These are phyloP conservation scores for Diaprepes abbreviatus DNA, from an alignment of 2,888 invertebrate species.

Conservation along the genomic window DNA sequence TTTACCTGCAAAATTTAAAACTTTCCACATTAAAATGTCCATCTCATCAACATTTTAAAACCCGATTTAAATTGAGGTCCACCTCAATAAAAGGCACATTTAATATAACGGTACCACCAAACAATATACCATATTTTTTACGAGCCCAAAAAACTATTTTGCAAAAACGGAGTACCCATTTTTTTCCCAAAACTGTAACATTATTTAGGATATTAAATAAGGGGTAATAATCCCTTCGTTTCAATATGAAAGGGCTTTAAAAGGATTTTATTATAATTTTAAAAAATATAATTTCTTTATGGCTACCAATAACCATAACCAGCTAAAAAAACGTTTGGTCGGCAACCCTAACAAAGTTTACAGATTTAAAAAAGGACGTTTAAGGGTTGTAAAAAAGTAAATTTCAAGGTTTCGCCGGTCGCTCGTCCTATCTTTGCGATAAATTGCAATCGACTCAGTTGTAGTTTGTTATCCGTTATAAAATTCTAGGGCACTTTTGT, in stretches of 20 bases:
- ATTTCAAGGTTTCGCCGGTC: neutral
- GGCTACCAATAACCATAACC: conserved; percentile 26
- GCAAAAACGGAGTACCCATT: neutral
- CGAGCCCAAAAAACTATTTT: neutral
- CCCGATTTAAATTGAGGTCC: too few relatives aligned
- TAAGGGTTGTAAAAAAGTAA: conserved; percentile 22
- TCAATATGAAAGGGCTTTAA: conserved; percentile 37
- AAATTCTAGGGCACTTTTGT: neutral
- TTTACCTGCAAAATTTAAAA: too few relatives aligned
- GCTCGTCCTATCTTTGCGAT: conserved; percentile 9
- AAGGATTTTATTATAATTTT: conserved; percentile 33
- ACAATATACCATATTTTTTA: neutral
- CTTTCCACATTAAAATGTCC: too few relatives aligned
- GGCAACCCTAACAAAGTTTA: conserved; percentile 9
- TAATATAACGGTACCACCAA: conserved; percentile 1
- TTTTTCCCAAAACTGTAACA: conserved; percentile 35
- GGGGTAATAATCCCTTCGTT: conserved; percentile 43
- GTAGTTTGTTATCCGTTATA: neutral
- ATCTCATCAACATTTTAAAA: too few relatives aligned
- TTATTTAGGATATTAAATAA: conserved; percentile 32
- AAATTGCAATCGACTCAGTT: conserved; percentile 1
- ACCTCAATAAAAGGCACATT: neutral
- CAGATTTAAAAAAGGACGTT: neutral
- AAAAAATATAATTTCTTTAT: conserved; percentile 27
- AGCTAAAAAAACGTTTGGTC: conserved; percentile 23